Evolutionary conservation across 1,140 invertebrate genomes (phyloP).

Genomic region (Eurosta solidaginis): DNA sequence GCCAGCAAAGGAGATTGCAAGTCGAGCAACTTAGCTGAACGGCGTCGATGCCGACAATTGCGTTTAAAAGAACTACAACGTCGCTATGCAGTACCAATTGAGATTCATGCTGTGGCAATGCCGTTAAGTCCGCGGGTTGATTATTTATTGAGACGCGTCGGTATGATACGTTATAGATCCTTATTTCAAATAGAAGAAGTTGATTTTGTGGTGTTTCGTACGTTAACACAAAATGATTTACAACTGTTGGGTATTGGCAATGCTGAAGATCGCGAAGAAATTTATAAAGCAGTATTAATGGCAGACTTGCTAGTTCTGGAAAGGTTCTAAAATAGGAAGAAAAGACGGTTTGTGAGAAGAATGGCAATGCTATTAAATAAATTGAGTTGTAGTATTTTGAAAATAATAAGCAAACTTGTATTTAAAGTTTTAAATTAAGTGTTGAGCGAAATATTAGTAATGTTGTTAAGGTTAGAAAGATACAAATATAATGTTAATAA

Average conservation of each 20-base stretch:
- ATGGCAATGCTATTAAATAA: too few relatives aligned
- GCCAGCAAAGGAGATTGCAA: background rate
- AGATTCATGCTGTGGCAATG: background rate
- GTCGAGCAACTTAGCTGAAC: background rate
- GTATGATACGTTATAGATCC: background rate
- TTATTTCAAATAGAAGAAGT: slow-evolving; percentile 20
- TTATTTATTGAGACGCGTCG: background rate
- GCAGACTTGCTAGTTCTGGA: background rate
- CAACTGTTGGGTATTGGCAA: background rate
- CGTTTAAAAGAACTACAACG: background rate
- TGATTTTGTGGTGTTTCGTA: background rate
- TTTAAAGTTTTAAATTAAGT: too few relatives aligned
- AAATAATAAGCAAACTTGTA: too few relatives aligned
- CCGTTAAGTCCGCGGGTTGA: background rate
- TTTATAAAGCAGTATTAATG: background rate
- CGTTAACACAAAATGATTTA: background rate
- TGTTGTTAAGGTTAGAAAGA: too few relatives aligned
- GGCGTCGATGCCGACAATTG: background rate
- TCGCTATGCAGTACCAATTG: background rate
- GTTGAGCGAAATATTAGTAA: too few relatives aligned
- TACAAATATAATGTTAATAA: too few relatives aligned
- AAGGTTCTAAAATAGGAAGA: too few relatives aligned
- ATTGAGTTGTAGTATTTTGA: too few relatives aligned
- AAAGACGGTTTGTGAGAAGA: too few relatives aligned
- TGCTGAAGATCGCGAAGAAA: background rate